These are phyloP conservation scores for Colletes collaris DNA, from an alignment of 2,888 invertebrate genomes.

Conservation along the genomic window DNA sequence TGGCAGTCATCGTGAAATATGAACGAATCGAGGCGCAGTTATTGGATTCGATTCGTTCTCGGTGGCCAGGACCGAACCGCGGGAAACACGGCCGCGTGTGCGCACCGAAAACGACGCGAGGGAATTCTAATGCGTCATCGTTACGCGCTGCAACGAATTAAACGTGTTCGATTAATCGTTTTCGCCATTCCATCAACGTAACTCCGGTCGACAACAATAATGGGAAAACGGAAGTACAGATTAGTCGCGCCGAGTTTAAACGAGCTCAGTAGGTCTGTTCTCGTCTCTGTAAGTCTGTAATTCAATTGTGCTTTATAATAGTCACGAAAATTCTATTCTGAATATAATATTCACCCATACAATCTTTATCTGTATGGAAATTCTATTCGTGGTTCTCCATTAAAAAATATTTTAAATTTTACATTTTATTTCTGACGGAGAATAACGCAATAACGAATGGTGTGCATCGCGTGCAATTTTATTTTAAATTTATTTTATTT, in stretches of 20 bases:
- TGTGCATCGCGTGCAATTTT: no score
- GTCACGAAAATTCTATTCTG: no score
- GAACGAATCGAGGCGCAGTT: background rate
- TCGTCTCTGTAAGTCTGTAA: no score
- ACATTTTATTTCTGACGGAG: no score
- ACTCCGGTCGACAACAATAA: background rate
- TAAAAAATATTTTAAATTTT: no score
- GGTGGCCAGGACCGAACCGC: background rate
- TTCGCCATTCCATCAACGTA: constrained; percentile 12
- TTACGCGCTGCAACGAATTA: constrained; percentile 6
- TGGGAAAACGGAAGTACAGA: background rate
- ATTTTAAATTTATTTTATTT: no score
- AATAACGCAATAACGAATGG: no score
- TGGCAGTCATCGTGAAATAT: background rate
- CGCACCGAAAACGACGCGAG: background rate
- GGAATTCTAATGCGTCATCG: constrained; percentile 12
- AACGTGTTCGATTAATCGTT: constrained; percentile 15
- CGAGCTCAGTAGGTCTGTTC: background rate
- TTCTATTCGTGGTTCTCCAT: no score
- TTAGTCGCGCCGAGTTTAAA: background rate
- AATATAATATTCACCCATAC: no score
- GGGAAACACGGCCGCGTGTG: background rate
- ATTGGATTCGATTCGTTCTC: constrained; percentile 10
- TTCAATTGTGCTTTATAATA: no score
- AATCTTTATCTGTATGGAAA: no score